These are phyloP conservation scores for Empidonax alnorum DNA, from an alignment of 2,113 vertebrate species.

Conservation along the genomic window DNA sequence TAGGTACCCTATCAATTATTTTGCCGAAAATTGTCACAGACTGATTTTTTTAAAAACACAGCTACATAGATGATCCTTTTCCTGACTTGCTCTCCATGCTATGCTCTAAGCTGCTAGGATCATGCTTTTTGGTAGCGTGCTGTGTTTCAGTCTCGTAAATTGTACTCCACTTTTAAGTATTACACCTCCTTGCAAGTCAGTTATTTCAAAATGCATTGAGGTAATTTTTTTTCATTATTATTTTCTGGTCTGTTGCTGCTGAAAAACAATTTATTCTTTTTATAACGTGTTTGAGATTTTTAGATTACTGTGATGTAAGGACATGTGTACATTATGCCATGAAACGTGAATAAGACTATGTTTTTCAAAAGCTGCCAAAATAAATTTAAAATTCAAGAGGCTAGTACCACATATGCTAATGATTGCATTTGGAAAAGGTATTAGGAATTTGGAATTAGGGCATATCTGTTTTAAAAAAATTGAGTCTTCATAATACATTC, in stretches of 20 bases:
- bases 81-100: not conserved
- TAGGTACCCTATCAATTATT: not conserved
- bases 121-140: not conserved
- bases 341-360: not conserved
- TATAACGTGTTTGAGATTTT: not conserved
- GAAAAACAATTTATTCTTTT: not conserved
- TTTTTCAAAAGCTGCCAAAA: constrained; percentile 18
- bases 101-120: not conserved
- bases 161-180: not conserved
- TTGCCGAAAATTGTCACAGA: not conserved
- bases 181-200: not conserved
- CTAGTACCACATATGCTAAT: not conserved
- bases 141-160: not conserved
- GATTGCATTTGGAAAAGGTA: not conserved
- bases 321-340: not conserved
- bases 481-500: not conserved
- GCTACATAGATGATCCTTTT: not conserved
- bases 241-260: not conserved
- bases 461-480: not conserved
- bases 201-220: not conserved
- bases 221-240: not conserved
- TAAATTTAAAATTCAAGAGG: not conserved
- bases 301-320: not conserved
- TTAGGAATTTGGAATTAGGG: not conserved
- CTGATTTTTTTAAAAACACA: not conserved